phyloP scores from a whole-genome alignment of 2,797 vertebrate species.

The Bradypodion ventrale region DNA sequence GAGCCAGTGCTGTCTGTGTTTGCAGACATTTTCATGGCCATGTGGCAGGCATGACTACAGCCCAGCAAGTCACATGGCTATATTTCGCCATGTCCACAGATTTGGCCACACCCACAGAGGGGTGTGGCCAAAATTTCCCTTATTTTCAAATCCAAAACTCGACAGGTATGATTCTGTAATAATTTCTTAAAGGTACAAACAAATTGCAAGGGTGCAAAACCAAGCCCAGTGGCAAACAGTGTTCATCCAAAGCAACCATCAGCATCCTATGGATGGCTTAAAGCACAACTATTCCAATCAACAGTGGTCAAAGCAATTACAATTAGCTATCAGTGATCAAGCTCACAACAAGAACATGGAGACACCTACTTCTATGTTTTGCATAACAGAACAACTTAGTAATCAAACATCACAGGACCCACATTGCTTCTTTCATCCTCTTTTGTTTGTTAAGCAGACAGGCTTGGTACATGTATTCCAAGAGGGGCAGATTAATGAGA shows the following conservation, averaged over 20 bases:
- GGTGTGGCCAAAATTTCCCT: too few relatives aligned
- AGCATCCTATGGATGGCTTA: too few relatives aligned
- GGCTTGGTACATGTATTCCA: not conserved
- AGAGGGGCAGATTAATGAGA: too few relatives aligned
- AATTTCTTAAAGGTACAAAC: not conserved
- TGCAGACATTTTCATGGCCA: too few relatives aligned
- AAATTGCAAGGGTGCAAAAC: not conserved
- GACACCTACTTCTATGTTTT: not conserved
- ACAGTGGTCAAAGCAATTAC: not conserved
- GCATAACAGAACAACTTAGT: not conserved
- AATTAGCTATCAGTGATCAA: not conserved
- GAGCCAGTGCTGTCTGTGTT: too few relatives aligned
- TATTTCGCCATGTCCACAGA: too few relatives aligned
- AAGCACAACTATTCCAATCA: not conserved
- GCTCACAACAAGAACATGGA: not conserved
- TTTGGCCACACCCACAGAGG: too few relatives aligned
- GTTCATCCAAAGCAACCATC: not conserved
- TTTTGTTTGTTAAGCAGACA: not conserved
- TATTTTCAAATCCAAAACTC: too few relatives aligned
- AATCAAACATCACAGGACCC: not conserved
- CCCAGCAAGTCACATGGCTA: too few relatives aligned
- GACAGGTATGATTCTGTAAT: too few relatives aligned
- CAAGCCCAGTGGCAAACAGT: not conserved
- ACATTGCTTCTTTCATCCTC: not conserved
- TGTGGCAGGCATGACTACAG: too few relatives aligned